Percentiles rank a stretch among this genome's conserved stretches.
Evolutionary conservation across 1,140 invertebrate species (phyloP).

Genomic region (Pachypeltis micranthus): DNA sequence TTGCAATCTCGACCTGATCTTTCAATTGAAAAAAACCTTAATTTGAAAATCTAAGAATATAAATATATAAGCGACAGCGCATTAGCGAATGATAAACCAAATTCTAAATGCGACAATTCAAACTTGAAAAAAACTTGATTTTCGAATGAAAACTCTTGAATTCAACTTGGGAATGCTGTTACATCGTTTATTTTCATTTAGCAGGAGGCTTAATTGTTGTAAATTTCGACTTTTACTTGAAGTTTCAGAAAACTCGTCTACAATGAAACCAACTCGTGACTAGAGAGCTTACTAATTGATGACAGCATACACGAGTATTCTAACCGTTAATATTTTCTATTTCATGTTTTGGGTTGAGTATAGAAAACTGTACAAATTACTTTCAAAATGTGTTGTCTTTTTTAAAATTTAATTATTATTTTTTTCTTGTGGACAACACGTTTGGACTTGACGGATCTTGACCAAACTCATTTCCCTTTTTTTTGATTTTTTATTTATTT

Average conservation of each 20-base stretch:
- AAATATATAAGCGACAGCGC: too few relatives aligned
- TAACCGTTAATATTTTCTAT: neutral
- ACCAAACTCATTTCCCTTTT: conserved; percentile 14
- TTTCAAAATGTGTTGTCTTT: neutral
- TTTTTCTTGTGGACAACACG: conserved; percentile 3
- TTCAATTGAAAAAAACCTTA: too few relatives aligned
- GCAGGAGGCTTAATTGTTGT: neutral
- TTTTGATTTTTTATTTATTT: neutral
- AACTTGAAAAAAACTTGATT: too few relatives aligned
- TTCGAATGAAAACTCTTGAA: too few relatives aligned
- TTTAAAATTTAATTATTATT: too few relatives aligned
- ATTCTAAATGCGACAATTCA: too few relatives aligned
- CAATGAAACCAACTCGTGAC: neutral
- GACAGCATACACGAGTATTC: neutral
- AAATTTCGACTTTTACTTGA: neutral
- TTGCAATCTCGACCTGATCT: too few relatives aligned
- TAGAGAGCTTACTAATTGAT: neutral
- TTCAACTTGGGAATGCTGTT: too few relatives aligned
- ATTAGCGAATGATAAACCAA: too few relatives aligned
- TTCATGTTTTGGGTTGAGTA: neutral
- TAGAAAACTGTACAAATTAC: conserved; percentile 2
- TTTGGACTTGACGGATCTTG: too few relatives aligned
- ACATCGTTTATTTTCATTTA: neutral
- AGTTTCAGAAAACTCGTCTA: neutral
- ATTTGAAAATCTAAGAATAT: too few relatives aligned